Evolutionary conservation across 2,888 invertebrate genomes (phyloP), one percentile per base, ranked within the genome.

Genomic region (Drosophila algonquin): DNA sequence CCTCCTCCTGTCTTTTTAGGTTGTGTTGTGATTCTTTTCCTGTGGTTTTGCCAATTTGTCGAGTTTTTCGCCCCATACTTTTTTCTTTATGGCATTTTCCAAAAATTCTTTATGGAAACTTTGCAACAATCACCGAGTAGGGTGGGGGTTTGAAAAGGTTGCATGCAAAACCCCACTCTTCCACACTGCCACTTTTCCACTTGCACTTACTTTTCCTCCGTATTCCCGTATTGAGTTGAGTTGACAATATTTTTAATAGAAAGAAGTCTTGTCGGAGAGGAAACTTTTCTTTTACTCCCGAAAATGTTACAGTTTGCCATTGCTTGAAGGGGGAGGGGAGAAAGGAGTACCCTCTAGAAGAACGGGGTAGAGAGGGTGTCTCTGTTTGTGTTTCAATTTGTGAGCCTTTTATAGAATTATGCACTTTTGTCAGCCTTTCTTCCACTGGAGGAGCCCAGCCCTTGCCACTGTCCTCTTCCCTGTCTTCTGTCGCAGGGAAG

Each of bases 221-320:
- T n/a, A 40, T 40, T 40, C 67, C 67, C 77, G 81, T 89, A 87
- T 89, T 89, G 87, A 83, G 87, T 89, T 83, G 84, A 83, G 87
- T 89, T 83, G 84, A 83, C 89, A 89, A 89, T 89, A 87, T 89
- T 89, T 83, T 83, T 83, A 83, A 83, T 89, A 87, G 87, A 89
- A 87, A 81, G 83, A 89, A 87, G 87, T 77, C 76, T 62, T 79
- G 67, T 65, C 72, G 71, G 75, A 63, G 54, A 54, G 67, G 76
- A 77, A 83, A 83, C 63, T 87, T 83, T 83, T 63, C 81, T 73
- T 46, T 83, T 30, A 45, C 56, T 30, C 6, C 80, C 65, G 67
- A 80, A 80, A 80, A 76, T 80, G 76, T 73, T 65, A 21, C 77
- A 67, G 74, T 44, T 12, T 56, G 68, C 73, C 73, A 76, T 73